A percentile compares a stretch with the other conserved stretches of the same genome.
Evolutionary conservation across 2,113 vertebrate species (phyloP).

Genomic region (pig (Sus scrofa)): DNA sequence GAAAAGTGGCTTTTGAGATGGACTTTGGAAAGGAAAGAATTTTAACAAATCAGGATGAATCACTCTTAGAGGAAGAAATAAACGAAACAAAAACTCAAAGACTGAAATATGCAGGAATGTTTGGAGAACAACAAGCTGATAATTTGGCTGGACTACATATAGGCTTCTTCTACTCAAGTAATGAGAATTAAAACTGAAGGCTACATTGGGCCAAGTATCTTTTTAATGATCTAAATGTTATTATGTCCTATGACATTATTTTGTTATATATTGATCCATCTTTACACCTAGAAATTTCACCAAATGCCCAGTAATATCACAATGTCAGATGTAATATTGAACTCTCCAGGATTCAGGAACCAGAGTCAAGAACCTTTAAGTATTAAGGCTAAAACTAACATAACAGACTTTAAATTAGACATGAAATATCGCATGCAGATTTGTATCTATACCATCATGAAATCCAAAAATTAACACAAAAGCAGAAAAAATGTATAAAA

Average conservation of each 20-base stretch:
- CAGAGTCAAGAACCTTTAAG: neutral
- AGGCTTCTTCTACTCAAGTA: neutral
- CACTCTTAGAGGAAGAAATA: neutral
- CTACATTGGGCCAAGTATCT: neutral
- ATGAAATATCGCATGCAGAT: neutral
- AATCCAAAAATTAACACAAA: neutral
- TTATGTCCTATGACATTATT: neutral
- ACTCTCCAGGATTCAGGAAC: neutral
- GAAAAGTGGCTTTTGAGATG: neutral
- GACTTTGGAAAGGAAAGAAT: slow-evolving; percentile 32
- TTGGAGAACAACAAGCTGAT: neutral
- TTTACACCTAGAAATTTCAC: neutral
- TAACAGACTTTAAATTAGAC: slow-evolving; percentile 9
- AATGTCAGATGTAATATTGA: neutral
- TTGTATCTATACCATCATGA: neutral
- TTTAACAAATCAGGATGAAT: neutral
- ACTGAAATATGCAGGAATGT: neutral
- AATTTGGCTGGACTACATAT: neutral
- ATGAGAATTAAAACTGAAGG: neutral
- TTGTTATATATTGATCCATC: neutral
- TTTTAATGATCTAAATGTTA: neutral
- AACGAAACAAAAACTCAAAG: slow-evolving; percentile 10
- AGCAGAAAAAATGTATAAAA: neutral
- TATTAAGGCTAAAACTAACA: slow-evolving; percentile 25
- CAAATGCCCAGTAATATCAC: neutral